Evolutionary conservation across 2,888 invertebrate genomes (phyloP).

Genomic region (Euzetes globulus): DNA sequence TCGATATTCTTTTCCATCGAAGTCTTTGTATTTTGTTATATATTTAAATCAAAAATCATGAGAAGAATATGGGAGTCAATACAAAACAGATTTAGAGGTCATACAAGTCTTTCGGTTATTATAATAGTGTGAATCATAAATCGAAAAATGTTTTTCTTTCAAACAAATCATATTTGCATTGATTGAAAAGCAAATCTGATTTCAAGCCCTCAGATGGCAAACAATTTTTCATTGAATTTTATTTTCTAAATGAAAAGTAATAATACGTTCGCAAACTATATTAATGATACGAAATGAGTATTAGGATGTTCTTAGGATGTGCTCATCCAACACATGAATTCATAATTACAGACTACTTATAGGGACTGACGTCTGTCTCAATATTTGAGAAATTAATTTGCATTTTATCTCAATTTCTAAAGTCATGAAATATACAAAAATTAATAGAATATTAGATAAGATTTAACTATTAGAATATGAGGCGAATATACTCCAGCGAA

Average conservation of each 20-base stretch:
- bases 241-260: neutral
- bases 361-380: neutral
- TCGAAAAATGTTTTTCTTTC: neutral
- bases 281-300: neutral
- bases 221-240: neutral
- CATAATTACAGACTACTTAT: neutral
- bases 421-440: neutral
- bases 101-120: neutral
- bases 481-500: too few species aligned
- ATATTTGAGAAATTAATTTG: constrained; percentile 9
- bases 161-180: neutral
- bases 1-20: neutral
- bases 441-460: neutral
- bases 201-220: neutral
- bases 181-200: neutral
- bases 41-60: neutral
- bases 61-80: neutral
- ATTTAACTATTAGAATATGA: too few species aligned
- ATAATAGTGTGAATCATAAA: neutral
- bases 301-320: neutral
- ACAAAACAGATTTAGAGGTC: neutral
- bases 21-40: neutral
- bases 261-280: neutral
- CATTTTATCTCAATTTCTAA: constrained; percentile 15
- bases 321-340: neutral